phyloP scores from a whole-genome alignment of 2,797 vertebrate genomes.

The Smutsia gigantea region DNA sequence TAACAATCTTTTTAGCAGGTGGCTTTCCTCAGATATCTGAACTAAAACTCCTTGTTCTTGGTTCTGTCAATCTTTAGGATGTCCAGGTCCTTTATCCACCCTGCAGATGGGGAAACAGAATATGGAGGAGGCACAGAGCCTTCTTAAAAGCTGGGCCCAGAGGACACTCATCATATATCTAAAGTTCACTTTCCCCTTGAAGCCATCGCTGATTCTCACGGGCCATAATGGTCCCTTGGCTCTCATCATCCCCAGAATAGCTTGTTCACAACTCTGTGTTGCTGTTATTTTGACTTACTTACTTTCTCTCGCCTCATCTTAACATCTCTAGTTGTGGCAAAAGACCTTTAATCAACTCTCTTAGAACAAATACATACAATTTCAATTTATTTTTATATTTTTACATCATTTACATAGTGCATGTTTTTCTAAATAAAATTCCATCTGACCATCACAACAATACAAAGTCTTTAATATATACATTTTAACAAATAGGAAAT shows the following conservation, averaged over 20 bases:
- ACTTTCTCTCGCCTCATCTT: not conserved
- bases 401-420: not conserved
- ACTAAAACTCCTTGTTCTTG: not conserved
- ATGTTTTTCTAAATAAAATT: not conserved
- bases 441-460: not conserved
- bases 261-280: not conserved
- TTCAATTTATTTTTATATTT: not conserved
- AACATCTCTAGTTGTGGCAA: not conserved
- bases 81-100: not conserved
- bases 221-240: not conserved
- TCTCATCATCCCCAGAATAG: too few species aligned
- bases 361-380: not conserved
- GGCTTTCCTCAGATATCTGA: not conserved
- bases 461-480: not conserved
- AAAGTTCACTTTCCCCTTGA: not conserved
- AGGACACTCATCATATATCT: not conserved
- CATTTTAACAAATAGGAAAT: not conserved
- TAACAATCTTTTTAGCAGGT: not conserved
- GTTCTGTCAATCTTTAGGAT: not conserved
- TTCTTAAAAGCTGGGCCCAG: not conserved
- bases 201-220: not conserved
- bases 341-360: not conserved
- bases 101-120: not conserved
- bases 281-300: not conserved
- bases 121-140: not conserved